Evolutionary conservation across 2,888 invertebrate genomes (phyloP), one percentile per base, ranked within the genome.

Genomic region (Stenotaenia linearis): DNA sequence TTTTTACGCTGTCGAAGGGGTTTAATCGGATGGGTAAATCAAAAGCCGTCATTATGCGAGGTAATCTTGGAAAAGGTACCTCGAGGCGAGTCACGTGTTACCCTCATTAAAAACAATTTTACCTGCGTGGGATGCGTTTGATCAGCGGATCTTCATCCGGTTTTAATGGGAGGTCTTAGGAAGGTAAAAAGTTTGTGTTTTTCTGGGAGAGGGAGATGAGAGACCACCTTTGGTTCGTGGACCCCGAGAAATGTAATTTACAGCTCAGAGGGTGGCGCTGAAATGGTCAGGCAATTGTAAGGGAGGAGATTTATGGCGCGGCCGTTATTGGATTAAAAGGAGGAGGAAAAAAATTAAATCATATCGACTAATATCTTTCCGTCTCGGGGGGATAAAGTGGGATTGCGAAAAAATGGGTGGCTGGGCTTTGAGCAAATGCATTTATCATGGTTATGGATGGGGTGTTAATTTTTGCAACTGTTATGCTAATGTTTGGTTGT

Each of bases 81-180:
- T 0, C 1, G n/a, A n/a, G 50, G 1, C 18, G 50, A 15, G n/a
- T 50, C 69, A 69, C 69, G 69, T 69, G 69, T 69, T 69, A 28
- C 69, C 25, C 69, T 69, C 69, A 69, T 69, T 69, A 69, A 69
- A 69, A 69, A 69, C 69, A 69, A 69, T 69, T n/a, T 69, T 69
- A 69, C 69, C 69, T 69, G 69, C 69, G 56, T 1, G 21, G 56
- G 56, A n/a, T 18, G 56, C 56, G 69, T 69, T 69, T 69, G 25
- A 69, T 69, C 69, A 25, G n/a, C 25, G 50, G 7, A 18, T 50
- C 50, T 18, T 50, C 50, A 50, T 50, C 50, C 50, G 2, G 50
- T 50, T 18, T 50, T 50, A 50, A 50, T 50, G 50, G 50, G n/a
- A 9, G 0, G 18, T 50, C 18, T 50, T 50, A 21, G 18, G 50